A percentile compares a stretch with the other conserved stretches of the same genome.
These are phyloP conservation scores for Lucilia cuprina DNA, from an alignment of 1,140 invertebrate genomes.

Conservation along the genomic window DNA sequence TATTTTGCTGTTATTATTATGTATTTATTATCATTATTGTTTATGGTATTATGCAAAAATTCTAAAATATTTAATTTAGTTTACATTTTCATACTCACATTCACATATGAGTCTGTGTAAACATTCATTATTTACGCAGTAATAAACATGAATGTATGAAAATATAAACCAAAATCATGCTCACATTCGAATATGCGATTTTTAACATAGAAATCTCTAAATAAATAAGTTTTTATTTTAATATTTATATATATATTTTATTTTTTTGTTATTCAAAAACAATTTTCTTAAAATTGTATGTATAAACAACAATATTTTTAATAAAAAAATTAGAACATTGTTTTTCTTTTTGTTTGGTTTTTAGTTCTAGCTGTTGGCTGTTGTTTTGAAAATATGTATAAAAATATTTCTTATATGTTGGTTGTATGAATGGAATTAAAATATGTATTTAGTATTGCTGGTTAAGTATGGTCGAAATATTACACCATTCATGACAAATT, in stretches of 20 bases:
- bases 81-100: neutral
- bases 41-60: neutral
- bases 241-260: neutral
- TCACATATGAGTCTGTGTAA: neutral
- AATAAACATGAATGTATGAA: constrained; percentile 1
- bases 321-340: neutral
- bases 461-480: neutral
- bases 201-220: neutral
- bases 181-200: neutral
- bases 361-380: neutral
- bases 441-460: neutral
- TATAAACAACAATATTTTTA: neutral
- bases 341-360: neutral
- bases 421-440: neutral
- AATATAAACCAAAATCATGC: neutral
- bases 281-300: neutral
- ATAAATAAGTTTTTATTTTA: neutral
- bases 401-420: neutral
- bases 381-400: neutral
- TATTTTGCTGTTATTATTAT: neutral
- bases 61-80: neutral
- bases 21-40: neutral
- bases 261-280: no score
- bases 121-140: neutral
- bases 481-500: neutral